These are phyloP conservation scores for Megalops atlanticus DNA, from an alignment of 2,113 vertebrate genomes.

Conservation along the genomic window DNA sequence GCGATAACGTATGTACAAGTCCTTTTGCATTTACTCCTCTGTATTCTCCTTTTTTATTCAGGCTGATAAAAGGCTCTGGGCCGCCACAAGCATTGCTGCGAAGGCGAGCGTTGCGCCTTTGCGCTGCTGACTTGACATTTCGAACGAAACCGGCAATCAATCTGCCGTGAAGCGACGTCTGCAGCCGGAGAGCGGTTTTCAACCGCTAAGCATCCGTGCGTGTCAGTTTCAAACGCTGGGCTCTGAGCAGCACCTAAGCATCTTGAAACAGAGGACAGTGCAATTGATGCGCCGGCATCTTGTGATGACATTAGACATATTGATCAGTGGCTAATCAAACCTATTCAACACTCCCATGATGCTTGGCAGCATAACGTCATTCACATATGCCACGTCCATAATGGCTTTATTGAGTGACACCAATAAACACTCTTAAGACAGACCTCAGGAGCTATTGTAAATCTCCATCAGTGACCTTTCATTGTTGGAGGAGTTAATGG, in stretches of 20 bases:
- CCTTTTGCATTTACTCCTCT: conserved; percentile 12
- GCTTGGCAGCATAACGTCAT: conserved; percentile 41
- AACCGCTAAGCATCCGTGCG: neutral
- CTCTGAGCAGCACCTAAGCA: neutral
- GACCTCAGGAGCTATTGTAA: conserved; percentile 66
- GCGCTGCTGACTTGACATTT: neutral
- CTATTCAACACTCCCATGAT: conserved; percentile 52
- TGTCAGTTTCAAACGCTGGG: neutral
- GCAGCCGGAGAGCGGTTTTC: neutral
- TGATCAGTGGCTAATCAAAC: conserved; percentile 68
- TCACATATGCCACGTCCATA: conserved; percentile 61
- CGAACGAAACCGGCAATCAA: conserved; percentile 18
- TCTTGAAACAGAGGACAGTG: neutral
- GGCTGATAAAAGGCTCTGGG: neutral
- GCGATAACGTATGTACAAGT: conserved; percentile 63
- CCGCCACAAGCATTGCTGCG: neutral
- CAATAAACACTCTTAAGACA: conserved; percentile 63
- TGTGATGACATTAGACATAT: conserved; percentile 31
- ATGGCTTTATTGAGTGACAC: conserved; percentile 68
- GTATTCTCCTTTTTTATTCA: conserved; percentile 27
- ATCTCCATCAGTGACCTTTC: conserved; percentile 74
- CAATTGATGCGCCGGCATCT: neutral
- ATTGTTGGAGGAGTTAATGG: conserved; percentile 67
- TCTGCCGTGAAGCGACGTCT: neutral
- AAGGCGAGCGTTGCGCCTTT: neutral